Evolutionary conservation across 2,888 invertebrate genomes (phyloP).

Genomic region (Cataglyphis livida): DNA sequence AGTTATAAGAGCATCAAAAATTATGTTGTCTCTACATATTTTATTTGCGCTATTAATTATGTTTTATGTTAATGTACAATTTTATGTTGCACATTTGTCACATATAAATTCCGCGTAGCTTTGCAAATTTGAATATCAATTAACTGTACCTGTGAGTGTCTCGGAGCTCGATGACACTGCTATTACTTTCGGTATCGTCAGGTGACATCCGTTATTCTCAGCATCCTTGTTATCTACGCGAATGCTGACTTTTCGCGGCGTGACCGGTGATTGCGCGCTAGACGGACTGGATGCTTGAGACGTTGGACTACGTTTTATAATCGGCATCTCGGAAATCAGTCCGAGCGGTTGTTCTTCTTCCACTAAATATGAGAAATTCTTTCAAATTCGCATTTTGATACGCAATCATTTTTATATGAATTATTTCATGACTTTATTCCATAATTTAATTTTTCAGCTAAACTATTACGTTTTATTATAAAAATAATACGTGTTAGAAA

Average conservation of each 20-base stretch:
- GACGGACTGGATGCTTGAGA: conserved; percentile 69
- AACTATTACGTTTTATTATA: background rate
- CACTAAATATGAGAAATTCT: conserved; percentile 78
- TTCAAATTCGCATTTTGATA: background rate
- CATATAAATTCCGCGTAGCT: background rate
- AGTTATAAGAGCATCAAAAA: background rate
- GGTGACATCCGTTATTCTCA: conserved; percentile 88
- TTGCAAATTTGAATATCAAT: background rate
- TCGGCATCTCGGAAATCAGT: conserved; percentile 82
- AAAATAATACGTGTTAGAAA: background rate
- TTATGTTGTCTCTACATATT: background rate
- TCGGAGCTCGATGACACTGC: conserved; percentile 92
- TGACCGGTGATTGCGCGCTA: conserved; percentile 70
- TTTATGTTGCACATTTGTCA: background rate
- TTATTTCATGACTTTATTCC: background rate
- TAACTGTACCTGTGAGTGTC: conserved; percentile 89
- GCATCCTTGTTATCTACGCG: conserved; percentile 83
- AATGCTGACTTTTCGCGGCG: conserved; percentile 85
- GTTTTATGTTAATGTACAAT: background rate
- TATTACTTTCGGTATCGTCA: conserved; percentile 91
- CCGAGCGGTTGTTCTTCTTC: conserved; percentile 86
- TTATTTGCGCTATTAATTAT: background rate
- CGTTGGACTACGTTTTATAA: conserved; percentile 79
- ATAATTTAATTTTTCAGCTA: background rate
- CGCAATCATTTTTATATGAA: background rate